Evolutionary conservation across 2,888 invertebrate genomes (phyloP), one percentile per base, ranked within the genome.

Genomic region (Chrysolina haemoptera): DNA sequence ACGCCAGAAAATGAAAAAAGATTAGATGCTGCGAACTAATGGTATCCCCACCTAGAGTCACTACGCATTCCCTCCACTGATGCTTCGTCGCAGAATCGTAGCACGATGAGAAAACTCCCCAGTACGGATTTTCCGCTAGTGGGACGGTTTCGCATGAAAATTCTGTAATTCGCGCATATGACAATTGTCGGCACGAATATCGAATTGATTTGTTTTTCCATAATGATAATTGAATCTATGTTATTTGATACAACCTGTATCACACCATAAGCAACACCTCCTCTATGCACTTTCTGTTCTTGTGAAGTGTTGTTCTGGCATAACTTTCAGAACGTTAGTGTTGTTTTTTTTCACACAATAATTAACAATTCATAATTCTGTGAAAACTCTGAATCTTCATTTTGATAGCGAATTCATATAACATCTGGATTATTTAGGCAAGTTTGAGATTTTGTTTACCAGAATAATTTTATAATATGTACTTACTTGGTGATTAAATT

Each of bases 21-120:
- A 85, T 85, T 85, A 85, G 86, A 86, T 86, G 85, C 85, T 85
- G 85, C 83, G 83, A 84, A 86, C 86, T 85, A 85, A 85, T 86
- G 85, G 85, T 85, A 85, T 84, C 84, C 83, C 83, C 83, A 75
- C 82, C 82, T 78, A 77, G 77, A 78, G 78, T 77, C 77, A 76
- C 76, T 80, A 70, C 82, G 75, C 75, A 70, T 53, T 70, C 83
- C 82, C 82, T 80, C 81, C 80, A 80, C 81, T 75, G 76, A 78
- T 78, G 83, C 82, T 80, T 82, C 81, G 84, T 82, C 84, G 84
- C 83, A 82, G 84, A 82, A 82, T 82, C 81, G 80, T 79, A 81
- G 82, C 35, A 62, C 64, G 64, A 81, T 82, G 81, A 80, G 81
- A 80, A 82, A 81, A 76, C 83, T 82, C 83, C 83, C 85, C 85